A percentile compares a stretch with the other conserved stretches of the same genome.
These are phyloP conservation scores for Trigoniulus corallinus DNA, from an alignment of 1,140 invertebrate species.

Conservation along the genomic window DNA sequence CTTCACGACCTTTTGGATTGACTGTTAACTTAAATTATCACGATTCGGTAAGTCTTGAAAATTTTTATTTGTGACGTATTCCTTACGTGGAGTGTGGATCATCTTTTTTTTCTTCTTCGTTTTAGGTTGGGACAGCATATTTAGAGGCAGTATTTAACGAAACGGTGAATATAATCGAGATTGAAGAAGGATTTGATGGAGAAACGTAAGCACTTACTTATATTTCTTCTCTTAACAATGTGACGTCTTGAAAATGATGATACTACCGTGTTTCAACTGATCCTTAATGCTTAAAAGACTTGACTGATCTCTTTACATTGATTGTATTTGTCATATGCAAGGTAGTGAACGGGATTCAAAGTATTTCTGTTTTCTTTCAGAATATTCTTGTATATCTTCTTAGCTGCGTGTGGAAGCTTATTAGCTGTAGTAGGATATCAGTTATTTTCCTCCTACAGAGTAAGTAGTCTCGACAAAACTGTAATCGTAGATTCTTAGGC, in stretches of 20 bases:
- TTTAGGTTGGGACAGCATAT: conserved; percentile 47
- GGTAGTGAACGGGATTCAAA: background rate
- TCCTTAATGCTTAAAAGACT: background rate
- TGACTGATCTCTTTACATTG: background rate
- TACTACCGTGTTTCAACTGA: background rate
- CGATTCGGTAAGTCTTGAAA: conserved; percentile 40
- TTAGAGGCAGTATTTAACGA: conserved; percentile 94
- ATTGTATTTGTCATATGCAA: background rate
- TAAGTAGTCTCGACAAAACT: no score
- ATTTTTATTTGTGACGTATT: background rate
- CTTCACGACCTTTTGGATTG: conserved; percentile 86
- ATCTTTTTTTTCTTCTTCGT: conserved; percentile 16
- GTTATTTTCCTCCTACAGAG: conserved; percentile 57
- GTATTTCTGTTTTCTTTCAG: conserved; percentile 15
- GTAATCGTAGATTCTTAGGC: no score
- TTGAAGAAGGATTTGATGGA: conserved; percentile 91
- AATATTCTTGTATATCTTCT: conserved; percentile 87
- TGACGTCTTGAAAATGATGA: background rate
- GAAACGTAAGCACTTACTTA: conserved; percentile 53
- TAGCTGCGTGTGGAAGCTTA: conserved; percentile 73
- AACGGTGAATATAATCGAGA: conserved; percentile 90
- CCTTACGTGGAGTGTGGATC: no score
- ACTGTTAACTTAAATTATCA: conserved; percentile 85
- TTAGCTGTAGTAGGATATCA: conserved; percentile 80
- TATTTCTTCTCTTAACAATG: background rate